These are phyloP conservation scores for Tragelaphus buxtoni DNA, from an alignment of 2,113 vertebrate species.

Conservation along the genomic window DNA sequence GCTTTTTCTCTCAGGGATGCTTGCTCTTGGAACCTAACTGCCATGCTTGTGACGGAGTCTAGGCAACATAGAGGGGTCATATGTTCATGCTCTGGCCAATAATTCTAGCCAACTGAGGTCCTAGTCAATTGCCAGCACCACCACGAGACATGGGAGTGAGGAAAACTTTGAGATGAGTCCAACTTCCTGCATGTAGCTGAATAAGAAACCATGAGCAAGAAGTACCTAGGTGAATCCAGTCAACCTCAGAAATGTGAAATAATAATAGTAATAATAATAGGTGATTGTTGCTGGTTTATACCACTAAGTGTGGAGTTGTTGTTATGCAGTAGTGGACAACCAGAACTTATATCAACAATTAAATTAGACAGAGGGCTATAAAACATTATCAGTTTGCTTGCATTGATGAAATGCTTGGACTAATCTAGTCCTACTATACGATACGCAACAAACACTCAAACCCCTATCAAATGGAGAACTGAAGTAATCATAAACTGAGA, in stretches of 20 bases:
- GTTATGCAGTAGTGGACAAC: not conserved
- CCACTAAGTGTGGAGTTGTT: not conserved
- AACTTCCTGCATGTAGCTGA: not conserved
- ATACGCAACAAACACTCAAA: not conserved
- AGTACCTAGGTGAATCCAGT: not conserved
- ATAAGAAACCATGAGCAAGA: not conserved
- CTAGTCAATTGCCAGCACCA: not conserved
- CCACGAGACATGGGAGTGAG: not conserved
- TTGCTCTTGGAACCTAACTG: not conserved
- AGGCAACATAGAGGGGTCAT: not conserved
- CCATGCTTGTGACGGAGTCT: not conserved
- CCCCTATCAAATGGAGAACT: not conserved
- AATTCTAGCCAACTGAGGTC: not conserved
- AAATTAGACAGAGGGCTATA: not conserved
- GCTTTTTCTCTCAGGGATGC: not conserved
- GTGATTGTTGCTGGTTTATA: not conserved
- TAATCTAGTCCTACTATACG: not conserved
- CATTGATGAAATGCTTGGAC: not conserved
- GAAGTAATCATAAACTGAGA: conserved; percentile 19
- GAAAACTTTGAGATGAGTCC: not conserved
- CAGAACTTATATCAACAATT: not conserved
- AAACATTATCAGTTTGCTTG: not conserved
- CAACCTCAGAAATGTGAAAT: not conserved
- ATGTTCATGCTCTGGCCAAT: not conserved
- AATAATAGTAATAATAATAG: not conserved